A percentile compares a stretch with the other conserved stretches of the same genome.
Conservation (phyloP, 2,797 vertebrate genomes). For the Hapalemur alaotrensis region DNA sequence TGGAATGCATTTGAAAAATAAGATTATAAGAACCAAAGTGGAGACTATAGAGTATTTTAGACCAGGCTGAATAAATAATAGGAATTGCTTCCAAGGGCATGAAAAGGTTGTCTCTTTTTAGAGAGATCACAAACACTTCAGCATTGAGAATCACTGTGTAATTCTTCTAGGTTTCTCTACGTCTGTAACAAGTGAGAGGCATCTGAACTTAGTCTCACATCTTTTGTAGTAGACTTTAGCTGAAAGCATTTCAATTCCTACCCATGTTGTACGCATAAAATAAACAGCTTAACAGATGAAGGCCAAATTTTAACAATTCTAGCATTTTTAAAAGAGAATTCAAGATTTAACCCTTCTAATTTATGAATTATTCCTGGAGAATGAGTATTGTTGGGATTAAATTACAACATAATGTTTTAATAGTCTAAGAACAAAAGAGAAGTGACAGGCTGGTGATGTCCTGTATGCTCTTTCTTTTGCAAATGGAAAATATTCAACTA, state of each 20-base stretch:
- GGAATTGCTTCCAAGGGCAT: neutral
- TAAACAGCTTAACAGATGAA: neutral
- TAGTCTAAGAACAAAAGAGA: neutral
- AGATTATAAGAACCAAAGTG: slow-evolving; percentile 4
- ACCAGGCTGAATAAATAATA: neutral
- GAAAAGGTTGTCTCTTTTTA: neutral
- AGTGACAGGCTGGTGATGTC: neutral
- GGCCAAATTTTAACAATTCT: neutral
- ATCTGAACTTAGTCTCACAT: neutral
- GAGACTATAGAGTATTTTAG: neutral
- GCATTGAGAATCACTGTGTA: neutral
- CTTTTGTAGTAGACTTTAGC: neutral
- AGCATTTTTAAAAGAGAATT: neutral
- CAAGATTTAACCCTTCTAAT: neutral
- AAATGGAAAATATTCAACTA: neutral
- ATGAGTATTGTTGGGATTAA: neutral
- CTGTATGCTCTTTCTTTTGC: neutral
- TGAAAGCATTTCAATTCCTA: neutral
- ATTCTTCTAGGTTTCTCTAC: neutral
- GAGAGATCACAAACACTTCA: neutral
- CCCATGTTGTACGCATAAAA: neutral
- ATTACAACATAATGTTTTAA: neutral
- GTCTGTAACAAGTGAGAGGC: neutral
- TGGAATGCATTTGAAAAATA: slow-evolving; percentile 5
- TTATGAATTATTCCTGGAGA: neutral